Evolutionary conservation across 2,113 vertebrate species (phyloP), one percentile per base, ranked within the genome.

Genomic region (Siniperca knerii): DNA sequence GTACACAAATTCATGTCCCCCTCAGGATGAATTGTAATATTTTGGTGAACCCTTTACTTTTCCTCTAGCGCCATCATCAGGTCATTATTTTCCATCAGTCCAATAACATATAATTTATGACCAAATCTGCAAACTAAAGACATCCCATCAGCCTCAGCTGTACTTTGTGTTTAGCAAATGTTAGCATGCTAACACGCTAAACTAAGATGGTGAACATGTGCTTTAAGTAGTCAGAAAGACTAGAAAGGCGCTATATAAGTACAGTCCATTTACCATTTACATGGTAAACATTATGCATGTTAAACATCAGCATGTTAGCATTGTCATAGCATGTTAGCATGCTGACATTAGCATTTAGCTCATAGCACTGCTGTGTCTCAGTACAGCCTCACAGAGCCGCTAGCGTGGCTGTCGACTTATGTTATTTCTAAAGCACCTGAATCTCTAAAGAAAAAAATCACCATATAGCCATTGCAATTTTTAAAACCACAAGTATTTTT

Each of bases 401-500:
- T n/a, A 44, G 40, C 4, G 0, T 20, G 13, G 12, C 37, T 72
- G 16, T 21, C 6, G 15, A 35, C 42, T 33, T 1, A 29, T 62
- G 25, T 35, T 33, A 58, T 48, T 48, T 60, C 25, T 80, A 35
- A 75, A 29, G 16, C 77, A 44, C 77, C 48, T 25, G 66, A 65
- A 66, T 57, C 12, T 40, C 11, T 66, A 20, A 54, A 64, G 1
- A 9, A 42, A 55, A 21, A 4, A 69, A 48, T 16, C 55, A n/a
- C 35, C 0, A 5, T 9, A 50, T 21, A 69, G 65, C 68, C 42
- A 46, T 21, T 55, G 18, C 25, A 4, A 6, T 23, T 13, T 62
- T 18, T 68, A 55, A 79, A 85, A 58, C 72, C 68, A 70, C 75
- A 72, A 40, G 21, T 58, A 48, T 69, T 42, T 85, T n/a, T 46